A percentile compares a stretch with the other conserved stretches of the same genome.
phyloP scores from a whole-genome alignment of 2,888 invertebrate species.

The Odontomyia ornata region DNA sequence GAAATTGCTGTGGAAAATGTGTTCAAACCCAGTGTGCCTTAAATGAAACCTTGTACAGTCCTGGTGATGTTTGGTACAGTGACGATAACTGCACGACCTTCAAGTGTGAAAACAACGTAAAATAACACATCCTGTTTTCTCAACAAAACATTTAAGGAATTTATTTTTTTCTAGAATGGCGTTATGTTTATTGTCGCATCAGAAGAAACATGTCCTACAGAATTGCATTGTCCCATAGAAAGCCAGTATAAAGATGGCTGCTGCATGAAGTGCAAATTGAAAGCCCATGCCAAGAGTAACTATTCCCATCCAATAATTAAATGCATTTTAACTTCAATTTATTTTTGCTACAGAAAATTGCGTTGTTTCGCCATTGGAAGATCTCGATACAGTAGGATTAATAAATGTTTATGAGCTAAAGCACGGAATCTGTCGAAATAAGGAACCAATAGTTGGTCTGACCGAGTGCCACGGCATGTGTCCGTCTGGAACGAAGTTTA shows the following conservation, averaged over 20 bases:
- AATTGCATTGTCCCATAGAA: constrained; percentile 69
- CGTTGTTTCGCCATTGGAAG: constrained; percentile 67
- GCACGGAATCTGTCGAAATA: constrained; percentile 74
- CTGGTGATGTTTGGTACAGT: constrained; percentile 70
- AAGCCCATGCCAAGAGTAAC: constrained; percentile 65
- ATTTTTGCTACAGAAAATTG: constrained; percentile 65
- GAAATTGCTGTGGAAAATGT: constrained; percentile 73
- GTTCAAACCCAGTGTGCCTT: constrained; percentile 69
- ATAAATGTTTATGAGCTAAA: constrained; percentile 64
- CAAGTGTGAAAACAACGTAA: constrained; percentile 62
- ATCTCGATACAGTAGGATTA: constrained; percentile 68
- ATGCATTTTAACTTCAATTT: background rate
- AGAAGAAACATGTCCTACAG: constrained; percentile 70
- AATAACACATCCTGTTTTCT: background rate
- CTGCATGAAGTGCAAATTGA: constrained; percentile 72
- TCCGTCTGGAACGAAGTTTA: constrained; percentile 74
- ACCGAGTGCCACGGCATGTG: constrained; percentile 78
- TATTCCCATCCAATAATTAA: constrained; percentile 43
- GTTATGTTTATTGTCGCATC: constrained; percentile 68
- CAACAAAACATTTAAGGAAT: constrained; percentile 47
- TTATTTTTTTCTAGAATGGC: constrained; percentile 53
- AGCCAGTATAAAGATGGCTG: constrained; percentile 72
- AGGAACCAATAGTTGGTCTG: constrained; percentile 68
- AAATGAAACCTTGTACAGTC: constrained; percentile 65
- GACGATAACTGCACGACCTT: constrained; percentile 73